A percentile compares a stretch with the other conserved stretches of the same genome.
Evolutionary conservation across 2,113 vertebrate species (phyloP).

Genomic region (Anoura caudifer): DNA sequence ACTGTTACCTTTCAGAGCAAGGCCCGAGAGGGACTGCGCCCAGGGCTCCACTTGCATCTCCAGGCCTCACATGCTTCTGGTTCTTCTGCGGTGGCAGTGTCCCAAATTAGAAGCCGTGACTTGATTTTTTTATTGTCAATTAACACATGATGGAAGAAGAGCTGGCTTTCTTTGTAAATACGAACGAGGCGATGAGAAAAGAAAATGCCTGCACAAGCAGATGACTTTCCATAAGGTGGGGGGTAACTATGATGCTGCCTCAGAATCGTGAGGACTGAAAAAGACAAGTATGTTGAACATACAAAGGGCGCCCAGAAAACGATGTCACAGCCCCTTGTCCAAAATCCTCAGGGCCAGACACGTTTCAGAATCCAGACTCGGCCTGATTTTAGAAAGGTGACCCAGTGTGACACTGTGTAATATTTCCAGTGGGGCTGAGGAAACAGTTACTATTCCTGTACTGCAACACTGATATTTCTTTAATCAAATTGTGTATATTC

Average conservation of each 20-base stretch:
- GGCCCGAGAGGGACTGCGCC: rapidly evolving
- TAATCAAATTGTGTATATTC: background rate
- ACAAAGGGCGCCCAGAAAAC: background rate
- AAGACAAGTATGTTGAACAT: background rate
- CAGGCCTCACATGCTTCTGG: background rate
- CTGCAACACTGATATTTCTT: background rate
- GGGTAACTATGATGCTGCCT: background rate
- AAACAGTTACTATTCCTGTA: background rate
- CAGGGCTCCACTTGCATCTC: background rate
- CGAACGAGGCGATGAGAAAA: background rate
- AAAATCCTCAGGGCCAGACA: background rate
- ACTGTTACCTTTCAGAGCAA: background rate
- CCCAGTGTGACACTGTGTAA: background rate
- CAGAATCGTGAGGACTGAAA: background rate
- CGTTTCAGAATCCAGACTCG: background rate
- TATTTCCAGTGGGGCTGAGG: background rate
- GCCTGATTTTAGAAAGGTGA: background rate
- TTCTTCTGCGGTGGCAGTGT: background rate
- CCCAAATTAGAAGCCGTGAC: background rate
- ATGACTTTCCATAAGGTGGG: background rate
- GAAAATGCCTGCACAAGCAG: background rate
- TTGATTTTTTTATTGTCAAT: background rate
- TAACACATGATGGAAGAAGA: background rate
- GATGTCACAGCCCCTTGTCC: background rate
- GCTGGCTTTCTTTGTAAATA: background rate